These are phyloP conservation scores for Tyto alba DNA, from an alignment of 2,113 vertebrate species.

Conservation along the genomic window DNA sequence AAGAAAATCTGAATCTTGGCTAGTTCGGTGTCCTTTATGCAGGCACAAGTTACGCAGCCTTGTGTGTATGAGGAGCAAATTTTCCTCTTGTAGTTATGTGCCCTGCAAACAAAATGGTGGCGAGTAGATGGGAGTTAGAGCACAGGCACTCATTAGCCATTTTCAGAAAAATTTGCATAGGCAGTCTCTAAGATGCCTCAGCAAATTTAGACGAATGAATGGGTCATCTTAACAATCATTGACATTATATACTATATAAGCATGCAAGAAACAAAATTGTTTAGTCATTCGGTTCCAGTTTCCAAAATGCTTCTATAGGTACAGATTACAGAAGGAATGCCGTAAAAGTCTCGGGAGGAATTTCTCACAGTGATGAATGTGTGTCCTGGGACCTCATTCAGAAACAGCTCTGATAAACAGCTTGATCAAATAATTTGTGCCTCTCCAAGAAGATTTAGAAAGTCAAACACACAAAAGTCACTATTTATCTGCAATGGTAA, in stretches of 20 bases:
- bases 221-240: neutral
- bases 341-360: neutral
- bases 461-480: neutral
- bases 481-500: neutral
- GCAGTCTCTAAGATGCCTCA: slow-evolving; percentile 17
- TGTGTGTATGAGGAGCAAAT: neutral
- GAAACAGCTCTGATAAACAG: neutral
- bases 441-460: neutral
- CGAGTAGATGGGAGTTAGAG: neutral
- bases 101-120: slow-evolving; percentile 24
- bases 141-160: slow-evolving; percentile 8
- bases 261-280: slow-evolving; percentile 10
- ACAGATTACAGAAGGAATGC: neutral
- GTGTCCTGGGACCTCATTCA: neutral
- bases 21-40: neutral
- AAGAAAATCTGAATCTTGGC: neutral
- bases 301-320: neutral
- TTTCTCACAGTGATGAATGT: neutral
- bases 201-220: slow-evolving; percentile 33
- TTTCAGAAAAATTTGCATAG: slow-evolving; percentile 12
- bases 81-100: neutral
- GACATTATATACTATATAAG: neutral
- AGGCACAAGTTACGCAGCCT: neutral
- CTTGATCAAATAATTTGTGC: neutral
- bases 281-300: neutral